Evolutionary conservation across 2,797 vertebrate genomes (phyloP).

Genomic region (Phalloptychus januarius): DNA sequence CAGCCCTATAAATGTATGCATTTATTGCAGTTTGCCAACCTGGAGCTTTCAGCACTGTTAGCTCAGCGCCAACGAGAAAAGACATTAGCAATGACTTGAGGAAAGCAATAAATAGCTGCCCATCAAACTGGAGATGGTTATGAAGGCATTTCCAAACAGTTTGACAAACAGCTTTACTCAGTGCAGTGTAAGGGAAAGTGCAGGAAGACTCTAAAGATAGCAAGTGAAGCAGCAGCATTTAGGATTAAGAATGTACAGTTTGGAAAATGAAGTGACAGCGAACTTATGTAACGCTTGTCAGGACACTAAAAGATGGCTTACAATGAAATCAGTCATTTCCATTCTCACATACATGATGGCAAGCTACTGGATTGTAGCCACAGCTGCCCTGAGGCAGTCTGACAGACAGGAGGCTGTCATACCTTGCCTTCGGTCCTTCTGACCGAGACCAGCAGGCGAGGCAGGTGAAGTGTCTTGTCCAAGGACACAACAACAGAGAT

Average conservation of each 20-base stretch:
- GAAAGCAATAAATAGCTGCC: neutral
- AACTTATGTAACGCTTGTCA: too few relatives aligned
- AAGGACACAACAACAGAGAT: too few relatives aligned
- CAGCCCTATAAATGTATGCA: neutral
- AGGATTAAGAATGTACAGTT: neutral
- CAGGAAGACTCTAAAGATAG: neutral
- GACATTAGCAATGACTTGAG: neutral
- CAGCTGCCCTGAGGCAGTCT: too few relatives aligned
- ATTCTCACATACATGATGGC: too few relatives aligned
- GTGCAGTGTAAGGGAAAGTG: neutral
- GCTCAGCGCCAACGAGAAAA: neutral
- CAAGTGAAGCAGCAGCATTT: neutral
- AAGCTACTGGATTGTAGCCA: too few relatives aligned
- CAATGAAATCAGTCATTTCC: too few relatives aligned
- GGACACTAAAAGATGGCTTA: too few relatives aligned
- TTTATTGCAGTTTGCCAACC: neutral
- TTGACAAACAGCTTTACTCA: neutral
- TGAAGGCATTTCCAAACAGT: neutral
- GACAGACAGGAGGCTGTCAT: too few relatives aligned
- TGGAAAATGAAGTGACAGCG: neutral
- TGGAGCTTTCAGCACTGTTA: neutral
- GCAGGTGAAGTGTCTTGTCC: too few relatives aligned
- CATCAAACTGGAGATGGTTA: conserved; percentile 4
- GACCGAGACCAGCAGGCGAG: too few relatives aligned
- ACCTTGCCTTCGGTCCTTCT: too few relatives aligned